Evolutionary conservation across 2,888 invertebrate genomes (phyloP), one percentile per base, ranked within the genome.

Genomic region (Mactromeris polynyma): DNA sequence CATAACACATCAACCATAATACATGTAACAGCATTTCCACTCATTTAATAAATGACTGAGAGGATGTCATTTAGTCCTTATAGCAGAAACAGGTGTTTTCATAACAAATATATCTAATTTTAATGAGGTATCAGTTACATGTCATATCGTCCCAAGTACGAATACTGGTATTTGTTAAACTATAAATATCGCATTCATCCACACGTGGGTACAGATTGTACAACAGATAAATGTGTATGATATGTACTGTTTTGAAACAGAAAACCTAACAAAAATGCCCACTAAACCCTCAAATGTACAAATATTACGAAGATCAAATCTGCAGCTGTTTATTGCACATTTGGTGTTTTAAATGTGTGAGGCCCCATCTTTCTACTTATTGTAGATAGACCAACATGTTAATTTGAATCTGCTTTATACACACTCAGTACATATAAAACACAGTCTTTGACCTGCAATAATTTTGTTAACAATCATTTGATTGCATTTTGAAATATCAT

Each of bases 41-140:
- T n/a, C n/a, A n/a, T n/a, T n/a, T n/a, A n/a, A n/a, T n/a, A n/a
- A n/a, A n/a, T n/a, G n/a, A 26, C 26, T 26, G 4, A n/a, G 26
- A 26, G 26, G 58, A 64, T 64, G 26, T 26, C 26, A 26, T 64
- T 7, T 6, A 26, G 26, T 26, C 33, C 14, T 33, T 36, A 73
- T 17, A 73, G 11, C 73, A 36, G 33, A 19, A 4, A 26, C 73
- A 73, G 73, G 73, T 73, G 73, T 33, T 36, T 73, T 11, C 36
- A 73, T 73, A 73, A 73, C n/a, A 33, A 73, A 11, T 19, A 36
- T 14, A 73, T 73, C 2, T 11, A 73, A 17, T 73, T 73, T 36
- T 73, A 73, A 73, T 73, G 33, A 73, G 31, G 33, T 73, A 73
- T 73, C 36, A 36, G 36, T 73, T 73, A 73, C 73, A 73, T 73